Base-by-base conservation (phyloP, 2,888 invertebrate genomes). In the Pyralis farinalis region DNA sequence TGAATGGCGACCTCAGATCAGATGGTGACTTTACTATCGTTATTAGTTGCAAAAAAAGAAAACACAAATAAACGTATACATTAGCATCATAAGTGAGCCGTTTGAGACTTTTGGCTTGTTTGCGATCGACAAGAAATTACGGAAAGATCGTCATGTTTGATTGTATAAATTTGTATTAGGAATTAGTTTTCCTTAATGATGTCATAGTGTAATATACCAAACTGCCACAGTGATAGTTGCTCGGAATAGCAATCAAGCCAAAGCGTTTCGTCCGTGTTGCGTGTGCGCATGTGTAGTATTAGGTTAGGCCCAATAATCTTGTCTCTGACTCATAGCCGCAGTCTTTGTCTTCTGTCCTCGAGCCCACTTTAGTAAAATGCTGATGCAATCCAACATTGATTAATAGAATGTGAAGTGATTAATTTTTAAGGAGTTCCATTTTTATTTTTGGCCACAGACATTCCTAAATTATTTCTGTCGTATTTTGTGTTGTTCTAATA, bases 291-390 rank as follows among this genome's bases (percentile, higher is more conserved):
- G 51, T 64, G 72, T 25, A 21, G 3, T 67, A 53, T 69, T 62
- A 68, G 71, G 73, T 78, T 76, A 74, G 71, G 66, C 58, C 63
- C 70, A 72, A 72, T 73, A 76, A 74, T 79, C 66, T 73, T 45
- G 67, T 57, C 68, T 71, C 53, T 85, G 86, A 84, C 58, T 82
- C 84, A 83, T 46, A 51, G 61, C 52, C 84, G 82, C 45, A 51
- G 61, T 52, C 81, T 82, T 84, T 84, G 83, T 83, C 68, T 61
- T 58, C 58, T 16, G 16, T 16, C 16, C 36, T 42, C 34, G 38
- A 54, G 53, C 47, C 52, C n/a, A n/a, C n/a, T 46, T 47, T 53
- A 49, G 53, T 51, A 58, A 58, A 64, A 60, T 51, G 40, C 50
- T 60, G 55, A 52, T 50, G 58, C 51, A 38, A 51, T 25, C 7